phyloP scores from a whole-genome alignment of 2,113 vertebrate species.

The Pollimyrus isidori region DNA sequence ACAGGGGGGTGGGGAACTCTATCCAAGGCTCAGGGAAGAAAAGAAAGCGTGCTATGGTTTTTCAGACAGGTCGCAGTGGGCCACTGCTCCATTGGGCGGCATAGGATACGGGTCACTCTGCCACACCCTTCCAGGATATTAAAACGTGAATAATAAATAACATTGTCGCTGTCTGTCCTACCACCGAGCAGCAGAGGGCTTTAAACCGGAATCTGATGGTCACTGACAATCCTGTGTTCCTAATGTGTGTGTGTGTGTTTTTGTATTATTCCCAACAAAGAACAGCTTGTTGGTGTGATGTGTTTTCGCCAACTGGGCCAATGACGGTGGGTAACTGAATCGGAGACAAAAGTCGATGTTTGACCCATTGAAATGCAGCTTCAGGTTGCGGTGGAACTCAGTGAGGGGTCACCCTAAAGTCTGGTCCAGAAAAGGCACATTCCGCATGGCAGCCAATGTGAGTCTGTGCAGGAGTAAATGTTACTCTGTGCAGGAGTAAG shows the following conservation, averaged over 20 bases:
- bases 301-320: background rate
- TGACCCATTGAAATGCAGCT: background rate
- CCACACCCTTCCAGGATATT: background rate
- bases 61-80: background rate
- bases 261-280: background rate
- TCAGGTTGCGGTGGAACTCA: background rate
- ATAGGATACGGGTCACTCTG: background rate
- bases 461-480: background rate
- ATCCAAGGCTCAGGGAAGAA: background rate
- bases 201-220: background rate
- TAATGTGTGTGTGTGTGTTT: too few species aligned
- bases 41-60: background rate
- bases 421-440: background rate
- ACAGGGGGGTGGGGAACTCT: background rate
- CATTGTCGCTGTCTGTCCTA: background rate
- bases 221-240: background rate
- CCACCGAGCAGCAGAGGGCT: background rate
- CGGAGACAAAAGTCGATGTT: background rate
- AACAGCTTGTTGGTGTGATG: background rate
- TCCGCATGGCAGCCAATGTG: background rate
- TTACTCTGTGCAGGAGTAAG: background rate
- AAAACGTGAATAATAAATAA: background rate
- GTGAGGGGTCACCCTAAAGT: background rate
- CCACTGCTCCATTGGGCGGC: background rate
- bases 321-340: background rate